These are phyloP conservation scores for Labroides dimidiatus DNA, from an alignment of 2,797 vertebrate genomes.

Conservation along the genomic window DNA sequence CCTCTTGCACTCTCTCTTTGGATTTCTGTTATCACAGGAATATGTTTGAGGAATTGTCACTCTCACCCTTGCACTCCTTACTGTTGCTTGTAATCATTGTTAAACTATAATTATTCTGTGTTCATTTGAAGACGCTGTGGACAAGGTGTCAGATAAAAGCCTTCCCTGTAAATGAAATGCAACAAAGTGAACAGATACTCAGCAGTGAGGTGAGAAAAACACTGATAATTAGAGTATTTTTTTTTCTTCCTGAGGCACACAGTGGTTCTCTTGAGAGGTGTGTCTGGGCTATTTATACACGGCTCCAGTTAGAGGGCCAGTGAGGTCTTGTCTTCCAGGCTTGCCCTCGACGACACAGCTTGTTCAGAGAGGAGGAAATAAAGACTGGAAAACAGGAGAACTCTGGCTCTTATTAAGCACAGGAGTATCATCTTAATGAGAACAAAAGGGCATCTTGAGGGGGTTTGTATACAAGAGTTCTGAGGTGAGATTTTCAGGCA, in stretches of 20 bases:
- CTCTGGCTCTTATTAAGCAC: background rate
- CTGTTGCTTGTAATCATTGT: conserved; percentile 2
- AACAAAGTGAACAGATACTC: conserved; percentile 26
- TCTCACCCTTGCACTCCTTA: conserved; percentile 4
- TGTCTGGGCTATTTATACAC: conserved; percentile 65
- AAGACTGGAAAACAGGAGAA: conserved; percentile 15
- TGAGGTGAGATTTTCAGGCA: background rate
- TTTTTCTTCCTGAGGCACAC: conserved; percentile 25
- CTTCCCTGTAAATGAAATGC: conserved; percentile 47
- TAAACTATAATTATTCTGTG: conserved; percentile 29
- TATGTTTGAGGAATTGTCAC: background rate
- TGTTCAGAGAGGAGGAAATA: conserved; percentile 18
- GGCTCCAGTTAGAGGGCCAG: conserved; percentile 38
- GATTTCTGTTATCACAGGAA: conserved; percentile 4
- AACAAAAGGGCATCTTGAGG: conserved; percentile 27
- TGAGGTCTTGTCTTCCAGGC: conserved; percentile 45
- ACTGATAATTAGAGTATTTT: conserved; percentile 62
- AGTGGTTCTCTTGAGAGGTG: conserved; percentile 51
- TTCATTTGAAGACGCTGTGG: conserved; percentile 36
- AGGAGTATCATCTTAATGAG: conserved; percentile 31
- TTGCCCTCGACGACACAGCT: conserved; percentile 7
- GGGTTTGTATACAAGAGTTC: conserved; percentile 21
- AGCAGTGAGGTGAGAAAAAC: conserved; percentile 20
- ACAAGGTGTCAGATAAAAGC: conserved; percentile 33
- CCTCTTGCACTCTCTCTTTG: conserved; percentile 3